phyloP scores from a whole-genome alignment of 2,888 invertebrate species.

The Tryphoninae sp. region DNA sequence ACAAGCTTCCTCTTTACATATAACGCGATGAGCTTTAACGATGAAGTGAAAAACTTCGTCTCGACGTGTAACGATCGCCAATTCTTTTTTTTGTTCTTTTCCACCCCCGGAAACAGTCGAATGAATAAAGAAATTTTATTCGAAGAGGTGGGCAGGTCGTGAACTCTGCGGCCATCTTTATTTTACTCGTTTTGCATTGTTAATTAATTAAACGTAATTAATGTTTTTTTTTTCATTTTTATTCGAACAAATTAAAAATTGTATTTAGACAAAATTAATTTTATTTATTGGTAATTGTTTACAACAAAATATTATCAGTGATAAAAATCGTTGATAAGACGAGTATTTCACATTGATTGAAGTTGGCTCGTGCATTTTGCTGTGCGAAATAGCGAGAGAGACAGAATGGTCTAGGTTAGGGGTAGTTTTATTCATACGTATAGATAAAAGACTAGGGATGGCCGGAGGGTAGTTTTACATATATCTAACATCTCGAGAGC shows the following conservation, averaged over 20 bases:
- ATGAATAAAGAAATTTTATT: neutral
- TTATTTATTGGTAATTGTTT: no score
- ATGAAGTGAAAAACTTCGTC: slow-evolving; percentile 8
- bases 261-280: no score
- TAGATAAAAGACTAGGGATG: no score
- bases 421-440: slow-evolving; percentile 16
- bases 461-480: neutral
- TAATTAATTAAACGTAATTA: no score
- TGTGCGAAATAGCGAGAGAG: neutral
- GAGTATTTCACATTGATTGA: neutral
- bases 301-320: no score
- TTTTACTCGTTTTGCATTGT: no score
- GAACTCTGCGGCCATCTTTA: no score
- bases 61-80: neutral
- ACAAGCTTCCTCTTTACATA: neutral
- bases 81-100: neutral
- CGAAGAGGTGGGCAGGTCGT: no score
- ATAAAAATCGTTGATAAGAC: no score
- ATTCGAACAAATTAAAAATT: no score
- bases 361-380: neutral
- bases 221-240: no score
- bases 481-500: slow-evolving; percentile 44
- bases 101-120: neutral
- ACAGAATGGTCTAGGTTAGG: slow-evolving; percentile 26
- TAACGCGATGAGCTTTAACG: slow-evolving; percentile 5